These are phyloP conservation scores for Lycophotia porphyrea DNA, from an alignment of 2,888 invertebrate species.

Conservation along the genomic window DNA sequence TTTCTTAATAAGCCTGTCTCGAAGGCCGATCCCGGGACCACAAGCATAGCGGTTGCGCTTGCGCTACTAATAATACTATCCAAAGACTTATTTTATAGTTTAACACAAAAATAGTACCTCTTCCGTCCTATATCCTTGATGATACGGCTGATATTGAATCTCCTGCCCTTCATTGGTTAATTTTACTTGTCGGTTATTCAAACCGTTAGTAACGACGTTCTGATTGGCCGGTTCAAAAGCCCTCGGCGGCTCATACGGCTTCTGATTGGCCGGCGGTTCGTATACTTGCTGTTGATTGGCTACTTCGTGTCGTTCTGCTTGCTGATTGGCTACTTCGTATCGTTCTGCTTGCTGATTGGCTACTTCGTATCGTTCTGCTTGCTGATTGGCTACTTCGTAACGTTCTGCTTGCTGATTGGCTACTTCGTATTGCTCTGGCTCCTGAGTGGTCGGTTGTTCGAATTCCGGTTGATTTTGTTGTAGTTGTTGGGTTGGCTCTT, in stretches of 20 bases:
- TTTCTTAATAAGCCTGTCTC: too few species aligned
- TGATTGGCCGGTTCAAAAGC: constrained; percentile 63
- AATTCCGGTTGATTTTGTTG: constrained; percentile 58
- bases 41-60: too few species aligned
- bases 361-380: constrained; percentile 30
- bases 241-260: constrained; percentile 49
- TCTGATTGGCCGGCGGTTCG: constrained; percentile 70
- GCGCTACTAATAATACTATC: too few species aligned
- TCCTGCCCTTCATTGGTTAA: constrained; percentile 71
- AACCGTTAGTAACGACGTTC: constrained; percentile 54
- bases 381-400: constrained; percentile 64
- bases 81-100: too few species aligned
- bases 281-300: constrained; percentile 58
- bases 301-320: constrained; percentile 58
- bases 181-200: constrained; percentile 45
- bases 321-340: constrained; percentile 67
- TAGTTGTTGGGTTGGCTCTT: constrained; percentile 23
- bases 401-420: constrained; percentile 58
- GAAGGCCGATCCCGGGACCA: too few species aligned
- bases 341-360: constrained; percentile 37
- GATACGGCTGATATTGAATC: constrained; percentile 70
- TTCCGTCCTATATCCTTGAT: constrained; percentile 73
- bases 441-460: constrained; percentile 70
- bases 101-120: constrained; percentile 69
- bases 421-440: constrained; percentile 49